A percentile compares a stretch with the other conserved stretches of the same genome.
These are phyloP conservation scores for Ranitomeya imitator DNA, from an alignment of 2,113 vertebrate genomes.

Conservation along the genomic window DNA sequence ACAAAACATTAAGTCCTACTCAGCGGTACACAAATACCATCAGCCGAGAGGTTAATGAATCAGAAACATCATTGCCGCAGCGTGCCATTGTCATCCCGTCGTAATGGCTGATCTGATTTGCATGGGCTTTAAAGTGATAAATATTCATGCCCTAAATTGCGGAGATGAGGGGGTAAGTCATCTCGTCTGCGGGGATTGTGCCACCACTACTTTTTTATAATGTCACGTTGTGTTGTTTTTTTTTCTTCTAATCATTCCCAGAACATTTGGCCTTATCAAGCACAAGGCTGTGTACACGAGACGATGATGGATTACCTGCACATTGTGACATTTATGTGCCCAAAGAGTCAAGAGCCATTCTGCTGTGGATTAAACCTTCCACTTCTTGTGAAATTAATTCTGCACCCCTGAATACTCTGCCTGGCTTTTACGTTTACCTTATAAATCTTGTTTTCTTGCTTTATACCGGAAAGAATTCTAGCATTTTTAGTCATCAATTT, in stretches of 20 bases:
- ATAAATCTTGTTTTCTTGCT: constrained; percentile 36
- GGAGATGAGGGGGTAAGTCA: constrained; percentile 13
- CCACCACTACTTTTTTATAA: constrained; percentile 50
- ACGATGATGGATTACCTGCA: constrained; percentile 41
- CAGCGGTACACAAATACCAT: constrained; percentile 32
- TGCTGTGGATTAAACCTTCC: constrained; percentile 40
- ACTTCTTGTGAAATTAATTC: constrained; percentile 44
- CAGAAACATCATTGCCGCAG: constrained; percentile 13
- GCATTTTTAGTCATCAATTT: constrained; percentile 31
- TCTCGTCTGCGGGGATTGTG: constrained; percentile 16
- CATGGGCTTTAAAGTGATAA: constrained; percentile 22
- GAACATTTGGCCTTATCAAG: constrained; percentile 52
- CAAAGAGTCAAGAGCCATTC: constrained; percentile 43
- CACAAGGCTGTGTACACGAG: constrained; percentile 32
- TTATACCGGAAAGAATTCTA: constrained; percentile 20
- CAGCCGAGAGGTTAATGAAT: constrained; percentile 38
- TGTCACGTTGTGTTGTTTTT: constrained; percentile 43
- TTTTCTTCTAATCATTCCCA: constrained; percentile 41
- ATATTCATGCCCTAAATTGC: constrained; percentile 39
- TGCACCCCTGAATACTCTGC: constrained; percentile 21
- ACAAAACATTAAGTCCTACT: constrained; percentile 32
- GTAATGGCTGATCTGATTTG: constrained; percentile 40
- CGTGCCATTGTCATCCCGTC: neutral
- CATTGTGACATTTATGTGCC: constrained; percentile 48
- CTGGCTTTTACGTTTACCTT: constrained; percentile 23